Percentiles rank a stretch among this genome's conserved stretches.
Evolutionary conservation across 2,113 vertebrate species (phyloP).

Genomic region (Eurystomus gularis): DNA sequence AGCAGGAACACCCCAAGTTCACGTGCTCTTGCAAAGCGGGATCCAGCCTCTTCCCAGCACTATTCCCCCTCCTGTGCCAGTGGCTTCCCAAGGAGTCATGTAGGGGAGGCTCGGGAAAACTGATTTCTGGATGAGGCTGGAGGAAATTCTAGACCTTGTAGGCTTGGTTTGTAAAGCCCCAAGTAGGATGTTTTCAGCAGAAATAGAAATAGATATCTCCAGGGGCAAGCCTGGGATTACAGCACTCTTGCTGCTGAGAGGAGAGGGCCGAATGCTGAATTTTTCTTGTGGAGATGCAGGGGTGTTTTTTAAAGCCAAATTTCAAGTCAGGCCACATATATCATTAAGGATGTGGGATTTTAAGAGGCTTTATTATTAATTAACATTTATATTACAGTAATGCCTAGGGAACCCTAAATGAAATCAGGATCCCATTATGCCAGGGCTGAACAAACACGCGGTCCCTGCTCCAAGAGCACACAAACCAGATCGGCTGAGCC

Average conservation of each 20-base stretch:
- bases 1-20: background rate
- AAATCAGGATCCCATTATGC: background rate
- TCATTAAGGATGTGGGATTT: background rate
- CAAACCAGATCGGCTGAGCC: background rate
- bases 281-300: background rate
- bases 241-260: background rate
- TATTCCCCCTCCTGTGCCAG: background rate
- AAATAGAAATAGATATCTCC: no score
- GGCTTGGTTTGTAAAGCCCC: background rate
- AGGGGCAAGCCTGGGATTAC: background rate
- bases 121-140: background rate
- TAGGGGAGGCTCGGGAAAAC: background rate
- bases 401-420: background rate
- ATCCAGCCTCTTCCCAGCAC: background rate
- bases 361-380: constrained; percentile 2
- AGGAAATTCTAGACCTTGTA: background rate
- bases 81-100: fast-evolving
- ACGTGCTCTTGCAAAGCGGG: background rate
- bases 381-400: background rate
- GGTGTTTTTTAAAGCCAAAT: background rate
- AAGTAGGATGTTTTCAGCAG: background rate
- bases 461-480: background rate
- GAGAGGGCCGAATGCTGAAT: background rate
- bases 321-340: background rate
- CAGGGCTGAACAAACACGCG: background rate